Evolutionary conservation across 2,113 vertebrate species (phyloP), one percentile per base, ranked within the genome.

Genomic region (Cygnus buccinator): DNA sequence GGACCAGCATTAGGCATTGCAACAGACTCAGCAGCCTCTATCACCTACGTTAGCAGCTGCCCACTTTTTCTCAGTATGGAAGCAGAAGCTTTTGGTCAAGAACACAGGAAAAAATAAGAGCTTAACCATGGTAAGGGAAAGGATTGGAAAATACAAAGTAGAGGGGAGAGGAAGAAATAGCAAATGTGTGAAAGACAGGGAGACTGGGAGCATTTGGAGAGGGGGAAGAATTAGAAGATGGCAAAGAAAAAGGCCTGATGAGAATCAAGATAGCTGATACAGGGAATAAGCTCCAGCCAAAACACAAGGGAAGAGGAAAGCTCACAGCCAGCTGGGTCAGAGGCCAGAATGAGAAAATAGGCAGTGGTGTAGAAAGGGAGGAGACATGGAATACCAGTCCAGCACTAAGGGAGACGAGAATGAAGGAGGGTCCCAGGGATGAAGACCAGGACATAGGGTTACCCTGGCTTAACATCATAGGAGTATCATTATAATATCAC

Each of bases 401-500:
- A 54, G 55, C 23, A 35, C 17, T 11, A n/a, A 39, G 9, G 13
- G 33, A 70, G 61, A 52, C 1, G 2, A 39, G 33, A 58, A 62
- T 13, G 4, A 58, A 63, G 8, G 43, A 0, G 0, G 16, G 13
- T 11, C 54, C 26, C 63, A 76, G 39, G 0, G 1, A 50, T 2
- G 6, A 88, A 92, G 33, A 29, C 22, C 66, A 78, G 25, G 13
- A 75, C 72, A 52, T 2, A 8, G 16, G 41, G 3, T 37, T 50
- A 85, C 5, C 35, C 14, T 58, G 26, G 28, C 63, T 67, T n/a
- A 79, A 2, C 35, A 54, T 5, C 61, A 75, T 3, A 8, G 23
- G 1, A 33, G 14, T 43, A 46, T 37, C 4, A 6, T 39, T 74
- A 12, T 65, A 54, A n/a, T 18, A 18, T 57, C 9, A 7, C 26